These are phyloP conservation scores for Dicyrtoma fusca DNA, from an alignment of 2,888 invertebrate species.

Conservation along the genomic window DNA sequence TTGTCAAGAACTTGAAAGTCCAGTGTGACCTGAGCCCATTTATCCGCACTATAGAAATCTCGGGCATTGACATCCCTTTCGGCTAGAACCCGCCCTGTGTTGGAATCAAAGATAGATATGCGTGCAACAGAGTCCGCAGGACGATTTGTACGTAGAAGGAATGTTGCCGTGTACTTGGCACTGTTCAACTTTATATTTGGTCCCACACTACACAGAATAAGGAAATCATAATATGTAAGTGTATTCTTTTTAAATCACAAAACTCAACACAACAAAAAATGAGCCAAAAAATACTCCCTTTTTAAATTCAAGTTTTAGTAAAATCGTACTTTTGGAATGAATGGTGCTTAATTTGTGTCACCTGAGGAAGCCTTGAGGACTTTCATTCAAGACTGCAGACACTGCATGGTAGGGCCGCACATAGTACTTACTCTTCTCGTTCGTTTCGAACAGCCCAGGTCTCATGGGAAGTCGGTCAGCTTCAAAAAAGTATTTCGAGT, in stretches of 20 bases:
- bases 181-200: not conserved
- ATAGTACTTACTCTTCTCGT: slow-evolving; percentile 3
- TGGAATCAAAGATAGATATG: not conserved
- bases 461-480: slow-evolving; percentile 15
- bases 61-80: not conserved
- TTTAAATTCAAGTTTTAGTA: too few species aligned
- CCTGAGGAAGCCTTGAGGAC: not conserved
- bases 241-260: too few species aligned
- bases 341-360: too few species aligned
- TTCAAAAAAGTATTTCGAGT: slow-evolving; percentile 37
- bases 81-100: not conserved
- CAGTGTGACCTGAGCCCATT: not conserved
- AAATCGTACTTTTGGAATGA: too few species aligned
- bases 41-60: slow-evolving; percentile 1
- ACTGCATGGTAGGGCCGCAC: slow-evolving; percentile 12
- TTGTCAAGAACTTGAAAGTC: not conserved
- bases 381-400: slow-evolving; percentile 1
- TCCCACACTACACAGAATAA: too few species aligned
- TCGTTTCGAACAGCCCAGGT: not conserved
- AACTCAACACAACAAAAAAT: too few species aligned
- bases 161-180: not conserved
- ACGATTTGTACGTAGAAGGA: not conserved
- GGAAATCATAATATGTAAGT: too few species aligned
- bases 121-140: not conserved
- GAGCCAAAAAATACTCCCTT: too few species aligned